Percentiles rank a stretch among this genome's conserved stretches.
Evolutionary conservation across 2,113 vertebrate species (phyloP).

Genomic region (Oncorhynchus mykiss): DNA sequence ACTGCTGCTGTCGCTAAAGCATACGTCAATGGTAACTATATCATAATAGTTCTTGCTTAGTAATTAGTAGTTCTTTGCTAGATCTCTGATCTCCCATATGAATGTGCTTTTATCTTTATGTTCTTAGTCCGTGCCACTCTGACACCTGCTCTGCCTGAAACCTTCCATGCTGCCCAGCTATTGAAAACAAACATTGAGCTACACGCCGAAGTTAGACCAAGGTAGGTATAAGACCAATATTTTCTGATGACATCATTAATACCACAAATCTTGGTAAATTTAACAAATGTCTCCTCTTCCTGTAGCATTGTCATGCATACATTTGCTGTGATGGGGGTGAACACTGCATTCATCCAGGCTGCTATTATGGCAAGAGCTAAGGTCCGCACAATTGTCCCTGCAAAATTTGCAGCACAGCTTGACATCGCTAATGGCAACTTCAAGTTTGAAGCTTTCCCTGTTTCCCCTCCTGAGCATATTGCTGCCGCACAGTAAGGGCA

Average conservation of each 20-base stretch:
- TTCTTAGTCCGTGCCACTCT: constrained; percentile 52
- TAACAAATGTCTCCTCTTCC: constrained; percentile 18
- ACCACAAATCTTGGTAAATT: neutral
- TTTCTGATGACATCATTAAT: neutral
- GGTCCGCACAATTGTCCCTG: constrained; percentile 52
- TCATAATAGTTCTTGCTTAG: neutral
- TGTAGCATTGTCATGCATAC: constrained; percentile 69
- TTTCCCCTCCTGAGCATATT: constrained; percentile 67
- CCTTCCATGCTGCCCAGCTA: constrained; percentile 50
- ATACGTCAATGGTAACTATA: constrained; percentile 52
- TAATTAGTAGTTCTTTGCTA: neutral
- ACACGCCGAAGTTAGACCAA: constrained; percentile 66
- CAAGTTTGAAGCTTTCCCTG: constrained; percentile 74
- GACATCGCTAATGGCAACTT: constrained; percentile 70
- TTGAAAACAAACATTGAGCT: constrained; percentile 60
- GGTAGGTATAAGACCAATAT: constrained; percentile 40
- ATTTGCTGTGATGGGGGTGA: constrained; percentile 78
- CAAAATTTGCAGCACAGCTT: constrained; percentile 72
- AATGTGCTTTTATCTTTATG: neutral
- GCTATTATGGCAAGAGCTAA: constrained; percentile 68
- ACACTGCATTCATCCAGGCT: constrained; percentile 77
- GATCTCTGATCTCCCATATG: neutral
- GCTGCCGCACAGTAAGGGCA: constrained; percentile 67
- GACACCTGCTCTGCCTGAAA: constrained; percentile 58
- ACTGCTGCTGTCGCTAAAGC: constrained; percentile 66